Evolutionary conservation across 1,140 invertebrate genomes (phyloP).

Genomic region (Muscidifurax raptorellus): DNA sequence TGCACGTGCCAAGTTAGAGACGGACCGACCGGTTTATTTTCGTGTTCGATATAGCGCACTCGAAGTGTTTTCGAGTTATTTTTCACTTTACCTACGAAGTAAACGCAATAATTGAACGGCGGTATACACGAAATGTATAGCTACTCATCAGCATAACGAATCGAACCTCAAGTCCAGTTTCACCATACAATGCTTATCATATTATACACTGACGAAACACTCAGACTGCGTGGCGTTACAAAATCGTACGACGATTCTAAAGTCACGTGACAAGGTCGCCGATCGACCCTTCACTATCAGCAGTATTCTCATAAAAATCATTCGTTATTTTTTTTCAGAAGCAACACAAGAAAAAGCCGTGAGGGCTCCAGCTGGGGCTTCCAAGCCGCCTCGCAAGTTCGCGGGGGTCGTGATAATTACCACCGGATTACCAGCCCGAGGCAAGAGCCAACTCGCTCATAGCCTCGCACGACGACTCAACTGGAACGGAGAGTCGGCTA

Average conservation of each 20-base stretch:
- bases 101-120: background rate
- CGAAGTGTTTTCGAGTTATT: background rate
- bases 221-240: conserved; percentile 6
- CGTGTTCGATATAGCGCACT: too few species aligned
- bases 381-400: conserved; percentile 77
- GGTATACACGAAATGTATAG: too few species aligned
- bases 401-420: conserved; percentile 89
- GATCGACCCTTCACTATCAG: too few species aligned
- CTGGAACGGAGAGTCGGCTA: conserved; percentile 91
- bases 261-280: background rate
- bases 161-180: too few species aligned
- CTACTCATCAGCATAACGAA: too few species aligned
- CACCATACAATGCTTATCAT: too few species aligned
- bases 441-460: conserved; percentile 93
- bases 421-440: conserved; percentile 93
- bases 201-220: too few species aligned
- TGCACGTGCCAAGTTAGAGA: too few species aligned
- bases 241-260: background rate
- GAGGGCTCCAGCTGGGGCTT: conserved; percentile 56
- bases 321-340: too few species aligned
- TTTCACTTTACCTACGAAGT: background rate
- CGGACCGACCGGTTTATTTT: background rate
- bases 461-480: conserved; percentile 91
- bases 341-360: conserved; percentile 62
- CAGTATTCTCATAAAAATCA: too few species aligned